phyloP scores from a whole-genome alignment of 2,888 invertebrate genomes.

The Chrysolina americana region DNA sequence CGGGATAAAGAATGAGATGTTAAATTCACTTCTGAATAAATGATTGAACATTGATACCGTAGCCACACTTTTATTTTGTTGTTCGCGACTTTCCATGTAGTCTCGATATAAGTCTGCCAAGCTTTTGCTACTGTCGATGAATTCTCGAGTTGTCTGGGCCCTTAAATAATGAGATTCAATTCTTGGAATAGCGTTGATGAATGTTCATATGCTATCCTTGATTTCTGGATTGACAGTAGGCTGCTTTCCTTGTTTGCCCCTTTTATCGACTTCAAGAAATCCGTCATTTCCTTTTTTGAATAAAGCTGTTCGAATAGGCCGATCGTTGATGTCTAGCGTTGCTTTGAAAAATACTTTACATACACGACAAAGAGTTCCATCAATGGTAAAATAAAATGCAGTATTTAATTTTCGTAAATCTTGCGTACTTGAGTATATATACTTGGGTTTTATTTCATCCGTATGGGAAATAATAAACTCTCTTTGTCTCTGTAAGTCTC shows the following conservation, averaged over 20 bases:
- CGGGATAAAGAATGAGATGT: conserved; percentile 12
- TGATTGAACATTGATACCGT: conserved; percentile 3
- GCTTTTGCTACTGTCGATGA: conserved; percentile 24
- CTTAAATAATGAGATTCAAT: conserved; percentile 28
- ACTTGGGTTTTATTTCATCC: conserved; percentile 38
- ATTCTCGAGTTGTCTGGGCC: conserved; percentile 25
- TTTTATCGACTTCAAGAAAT: conserved; percentile 30
- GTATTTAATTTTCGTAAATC: conserved; percentile 28
- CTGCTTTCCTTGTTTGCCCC: conserved; percentile 44
- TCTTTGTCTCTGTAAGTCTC: conserved; percentile 39
- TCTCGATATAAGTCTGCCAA: conserved; percentile 23
- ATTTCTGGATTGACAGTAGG: conserved; percentile 39
- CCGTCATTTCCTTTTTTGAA: conserved; percentile 25
- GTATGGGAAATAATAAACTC: conserved; percentile 38
- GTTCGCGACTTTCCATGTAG: conserved; percentile 14
- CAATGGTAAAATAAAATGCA: conserved; percentile 37
- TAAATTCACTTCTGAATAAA: conserved; percentile 15
- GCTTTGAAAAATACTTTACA: conserved; percentile 45
- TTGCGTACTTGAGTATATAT: conserved; percentile 30
- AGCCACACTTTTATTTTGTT: not conserved
- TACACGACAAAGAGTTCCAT: conserved; percentile 36
- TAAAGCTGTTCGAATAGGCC: conserved; percentile 32
- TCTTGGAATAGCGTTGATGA: conserved; percentile 27
- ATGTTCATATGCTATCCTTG: conserved; percentile 26
- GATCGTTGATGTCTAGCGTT: conserved; percentile 33